These are phyloP conservation scores for Melangyna quadrimaculata DNA, from an alignment of 2,888 invertebrate genomes.

Conservation along the genomic window DNA sequence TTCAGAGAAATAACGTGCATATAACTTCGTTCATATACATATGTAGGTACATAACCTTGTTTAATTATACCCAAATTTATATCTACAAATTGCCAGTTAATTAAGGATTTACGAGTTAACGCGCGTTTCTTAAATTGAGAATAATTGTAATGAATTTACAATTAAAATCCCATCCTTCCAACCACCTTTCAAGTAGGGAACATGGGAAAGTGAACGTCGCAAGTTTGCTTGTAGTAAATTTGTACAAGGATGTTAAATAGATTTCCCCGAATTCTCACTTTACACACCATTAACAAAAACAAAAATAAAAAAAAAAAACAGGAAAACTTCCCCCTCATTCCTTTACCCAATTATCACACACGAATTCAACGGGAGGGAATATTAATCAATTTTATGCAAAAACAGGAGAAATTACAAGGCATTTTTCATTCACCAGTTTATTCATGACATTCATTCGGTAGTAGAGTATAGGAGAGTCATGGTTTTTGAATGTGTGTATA, in stretches of 20 bases:
- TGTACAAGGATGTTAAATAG: background rate
- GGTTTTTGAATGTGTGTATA: no score
- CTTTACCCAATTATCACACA: background rate
- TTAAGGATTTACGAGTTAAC: slow-evolving; percentile 10
- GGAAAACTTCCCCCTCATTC: background rate
- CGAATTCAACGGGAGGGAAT: background rate
- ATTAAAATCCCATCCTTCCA: background rate
- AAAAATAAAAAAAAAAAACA: background rate
- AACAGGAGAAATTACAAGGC: slow-evolving; percentile 25
- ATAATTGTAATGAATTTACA: slow-evolving; percentile 24
- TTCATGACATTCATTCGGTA: background rate
- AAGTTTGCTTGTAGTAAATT: background rate
- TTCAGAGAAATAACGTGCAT: no score
- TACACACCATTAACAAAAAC: background rate
- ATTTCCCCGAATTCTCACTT: background rate
- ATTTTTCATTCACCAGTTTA: slow-evolving; percentile 31
- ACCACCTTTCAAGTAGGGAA: no score
- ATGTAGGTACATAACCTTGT: no score
- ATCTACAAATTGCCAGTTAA: slow-evolving; percentile 1
- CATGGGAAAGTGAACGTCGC: no score
- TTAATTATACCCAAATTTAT: background rate
- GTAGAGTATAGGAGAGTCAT: background rate
- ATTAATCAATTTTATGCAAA: slow-evolving; percentile 34
- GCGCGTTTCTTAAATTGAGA: slow-evolving; percentile 9
- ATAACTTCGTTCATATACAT: no score